A percentile compares a stretch with the other conserved stretches of the same genome.
Evolutionary conservation across 2,888 invertebrate species (phyloP).

Genomic region (Pyralis farinalis): DNA sequence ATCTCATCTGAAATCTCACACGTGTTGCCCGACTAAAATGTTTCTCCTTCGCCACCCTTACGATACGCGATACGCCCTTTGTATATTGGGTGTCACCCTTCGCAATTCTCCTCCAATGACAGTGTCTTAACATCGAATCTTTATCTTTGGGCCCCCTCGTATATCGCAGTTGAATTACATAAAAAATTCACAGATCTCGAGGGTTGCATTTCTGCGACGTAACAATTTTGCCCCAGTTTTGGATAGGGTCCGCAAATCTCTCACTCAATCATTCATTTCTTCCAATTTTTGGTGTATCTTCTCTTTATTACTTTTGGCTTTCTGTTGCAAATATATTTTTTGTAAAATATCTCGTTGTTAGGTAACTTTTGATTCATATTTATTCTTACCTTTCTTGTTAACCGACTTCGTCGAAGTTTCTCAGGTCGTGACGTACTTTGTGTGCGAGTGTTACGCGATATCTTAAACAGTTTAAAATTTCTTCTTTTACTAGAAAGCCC

Average conservation of each 20-base stretch:
- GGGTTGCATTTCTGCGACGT: slow-evolving; percentile 37
- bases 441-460: too few relatives aligned
- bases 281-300: slow-evolving; percentile 19
- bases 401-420: too few relatives aligned
- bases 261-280: slow-evolving; percentile 26
- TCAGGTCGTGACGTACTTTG: too few relatives aligned
- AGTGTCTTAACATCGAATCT: slow-evolving; percentile 49
- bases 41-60: slow-evolving; percentile 19
- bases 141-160: slow-evolving; percentile 44
- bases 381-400: too few relatives aligned
- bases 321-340: slow-evolving; percentile 6
- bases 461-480: too few relatives aligned
- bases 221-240: slow-evolving; percentile 32
- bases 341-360: not conserved
- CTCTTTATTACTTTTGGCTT: slow-evolving; percentile 16
- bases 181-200: slow-evolving; percentile 48
- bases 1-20: not conserved
- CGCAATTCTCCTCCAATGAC: slow-evolving; percentile 48
- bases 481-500: too few relatives aligned
- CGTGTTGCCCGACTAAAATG: not conserved
- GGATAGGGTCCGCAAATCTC: slow-evolving; percentile 31
- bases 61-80: slow-evolving; percentile 44
- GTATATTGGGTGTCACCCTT: slow-evolving; percentile 51
- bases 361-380: too few relatives aligned
- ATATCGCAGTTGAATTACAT: slow-evolving; percentile 34